phyloP scores from a whole-genome alignment of 2,888 invertebrate species.

The Scaptomyza parva region DNA sequence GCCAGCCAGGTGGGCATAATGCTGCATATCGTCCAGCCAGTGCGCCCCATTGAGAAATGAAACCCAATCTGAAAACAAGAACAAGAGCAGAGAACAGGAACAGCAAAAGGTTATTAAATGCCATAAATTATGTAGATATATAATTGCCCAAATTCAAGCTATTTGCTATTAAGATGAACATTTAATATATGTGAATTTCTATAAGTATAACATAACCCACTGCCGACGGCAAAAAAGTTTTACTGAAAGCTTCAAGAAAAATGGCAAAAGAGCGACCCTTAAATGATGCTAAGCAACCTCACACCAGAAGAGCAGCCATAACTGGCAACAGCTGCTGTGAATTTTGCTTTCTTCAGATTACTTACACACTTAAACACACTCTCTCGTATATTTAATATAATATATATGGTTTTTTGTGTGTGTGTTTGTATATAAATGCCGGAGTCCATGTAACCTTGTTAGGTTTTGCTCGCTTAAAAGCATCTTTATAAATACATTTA shows the following conservation, averaged over 20 bases:
- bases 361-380: constrained; percentile 13
- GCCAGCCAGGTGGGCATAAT: constrained; percentile 88
- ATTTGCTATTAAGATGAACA: constrained; percentile 31
- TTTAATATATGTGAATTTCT: constrained; percentile 19
- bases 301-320: constrained; percentile 50
- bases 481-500: constrained; percentile 80
- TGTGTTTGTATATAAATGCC: constrained; percentile 32
- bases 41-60: constrained; percentile 93
- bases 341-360: constrained; percentile 40
- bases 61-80: constrained; percentile 89
- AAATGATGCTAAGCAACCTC: constrained; percentile 64
- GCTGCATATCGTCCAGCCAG: constrained; percentile 91
- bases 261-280: constrained; percentile 62
- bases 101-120: constrained; percentile 43
- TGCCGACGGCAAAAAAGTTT: constrained; percentile 62
- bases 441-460: constrained; percentile 70
- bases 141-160: constrained; percentile 47
- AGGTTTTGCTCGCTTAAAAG: constrained; percentile 77
- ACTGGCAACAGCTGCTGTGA: constrained; percentile 78
- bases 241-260: constrained; percentile 19
- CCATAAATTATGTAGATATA: constrained; percentile 54
- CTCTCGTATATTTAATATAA: constrained; percentile 22
- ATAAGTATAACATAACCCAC: constrained; percentile 12
- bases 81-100: constrained; percentile 11
- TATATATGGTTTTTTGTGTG: constrained; percentile 22